Evolutionary conservation across 2,113 vertebrate genomes (phyloP).

Genomic region (Picathartes gymnocephalus): DNA sequence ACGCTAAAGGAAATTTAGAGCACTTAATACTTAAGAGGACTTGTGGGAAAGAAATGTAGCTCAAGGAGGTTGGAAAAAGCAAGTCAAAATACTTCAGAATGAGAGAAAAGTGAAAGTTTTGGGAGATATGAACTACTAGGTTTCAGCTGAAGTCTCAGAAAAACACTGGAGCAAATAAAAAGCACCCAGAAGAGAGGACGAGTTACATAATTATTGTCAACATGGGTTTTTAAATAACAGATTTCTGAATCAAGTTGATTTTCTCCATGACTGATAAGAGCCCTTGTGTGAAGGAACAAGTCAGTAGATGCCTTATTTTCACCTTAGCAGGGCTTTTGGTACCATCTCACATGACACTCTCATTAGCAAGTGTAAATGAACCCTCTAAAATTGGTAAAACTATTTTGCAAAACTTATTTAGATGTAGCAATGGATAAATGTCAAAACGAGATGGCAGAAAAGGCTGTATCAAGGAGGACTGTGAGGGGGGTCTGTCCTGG

Average conservation of each 20-base stretch:
- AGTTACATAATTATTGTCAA: background rate
- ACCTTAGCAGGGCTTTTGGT: background rate
- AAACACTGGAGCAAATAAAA: background rate
- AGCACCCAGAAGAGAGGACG: background rate
- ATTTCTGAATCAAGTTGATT: background rate
- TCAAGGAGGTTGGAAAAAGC: background rate
- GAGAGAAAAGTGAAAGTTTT: background rate
- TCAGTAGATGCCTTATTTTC: background rate
- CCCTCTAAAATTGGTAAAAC: background rate
- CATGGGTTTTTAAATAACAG: background rate
- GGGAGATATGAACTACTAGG: accelerated
- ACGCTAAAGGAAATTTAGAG: background rate
- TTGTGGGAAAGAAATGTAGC: background rate
- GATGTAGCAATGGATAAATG: background rate
- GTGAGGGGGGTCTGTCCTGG: background rate
- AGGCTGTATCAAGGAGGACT: background rate
- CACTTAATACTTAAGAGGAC: background rate
- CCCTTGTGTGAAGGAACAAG: background rate
- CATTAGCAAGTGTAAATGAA: background rate
- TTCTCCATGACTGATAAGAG: background rate
- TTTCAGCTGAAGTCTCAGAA: background rate
- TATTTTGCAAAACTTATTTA: background rate
- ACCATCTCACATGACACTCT: background rate
- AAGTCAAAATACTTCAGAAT: background rate
- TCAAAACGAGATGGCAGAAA: background rate